Base-by-base conservation (phyloP, 2,113 vertebrate genomes). In the Tapirus terrestris region DNA sequence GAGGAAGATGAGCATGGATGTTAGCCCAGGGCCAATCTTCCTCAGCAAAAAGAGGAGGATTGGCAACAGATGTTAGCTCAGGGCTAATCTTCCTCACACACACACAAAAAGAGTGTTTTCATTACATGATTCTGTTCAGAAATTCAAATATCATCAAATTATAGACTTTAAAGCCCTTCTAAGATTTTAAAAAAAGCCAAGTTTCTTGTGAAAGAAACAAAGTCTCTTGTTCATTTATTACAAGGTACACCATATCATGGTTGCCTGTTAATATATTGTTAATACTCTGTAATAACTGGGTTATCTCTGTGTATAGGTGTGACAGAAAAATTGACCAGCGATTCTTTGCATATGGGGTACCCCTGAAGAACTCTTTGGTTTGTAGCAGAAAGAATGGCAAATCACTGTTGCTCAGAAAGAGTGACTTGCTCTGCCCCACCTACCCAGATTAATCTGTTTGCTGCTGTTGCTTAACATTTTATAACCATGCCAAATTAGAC, bases 311-410 rank as follows among this genome's bases (percentile, higher is more conserved):
- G 33, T 96, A 25, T 79, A 94, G 77, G 43, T 96, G 11, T 96
- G 53, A 88, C 76, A 85, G 75, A 83, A 72, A 95, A 85, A 96
- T 48, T 89, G 83, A 48, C 36, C 75, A n/a, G 83, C 68, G 48
- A 80, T 91, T 89, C 80, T 93, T 93, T 96, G 93, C 76, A 56
- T 56, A 33, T 63, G 81, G 92, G 18, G 43, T 94, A 18, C 68
- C 53, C 17, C 83, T 84, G 83, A 92, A 95, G 70, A 92, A 20
- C 92, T 93, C 25, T 70, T 93, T 92, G 70, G 90, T 95, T 96
- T 96, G 83, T 95, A 92, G 70, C 39, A 92, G 83, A 93, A 95
- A 90, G 63, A 93, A 82, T 94, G 87, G 67, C 43, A 91, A 27
- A 89, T 89, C 72, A 60, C 85, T 63, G 25, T 97, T 96, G 61